Evolutionary conservation across 2,888 invertebrate genomes (phyloP), one percentile per base, ranked within the genome.

Genomic region (Drosophila mayaguana): DNA sequence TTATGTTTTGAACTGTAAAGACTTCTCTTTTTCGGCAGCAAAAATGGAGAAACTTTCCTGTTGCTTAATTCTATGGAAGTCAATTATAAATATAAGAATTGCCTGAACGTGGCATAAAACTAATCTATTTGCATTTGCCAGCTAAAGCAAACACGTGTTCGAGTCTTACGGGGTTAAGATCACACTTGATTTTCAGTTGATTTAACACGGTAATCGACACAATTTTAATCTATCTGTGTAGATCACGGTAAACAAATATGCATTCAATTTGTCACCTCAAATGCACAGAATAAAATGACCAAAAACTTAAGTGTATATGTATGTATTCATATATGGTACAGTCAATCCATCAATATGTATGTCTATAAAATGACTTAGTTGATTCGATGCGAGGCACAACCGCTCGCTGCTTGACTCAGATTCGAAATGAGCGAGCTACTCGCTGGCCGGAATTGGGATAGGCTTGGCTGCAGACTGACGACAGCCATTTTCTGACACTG

Each of bases 141-240:
- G 18, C 32, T n/a, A 16, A 22, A 64, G 71, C 67, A 78, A 79
- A 75, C 78, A 82, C 80, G 63, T 92, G 92, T 92, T 84, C 84
- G 91, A 90, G 91, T 90, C 91, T 90, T 91, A 92, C 92, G 92
- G 92, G 91, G 92, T 92, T 91, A 90, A 91, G 79, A 85, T 89
- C 89, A 91, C 91, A 90, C 85, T 88, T 75, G 59, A 68, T 78
- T 70, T 80, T 80, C 75, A 90, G 91, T 78, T 86, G 90, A 91
- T 91, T 91, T 83, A 92, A 92, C 91, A 92, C 92, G 92, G 92
- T 88, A 91, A 92, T 91, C 81, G 90, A 92, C 89, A 88, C 91
- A 87, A 64, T 77, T 83, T 92, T 92, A 80, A 89, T 92, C 75
- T 92, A 91, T 92, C 92, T 92, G 92, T 84, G 86, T 84, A 78